Evolutionary conservation across 92 coral and sea anemone genomes (phyloP), one percentile per base, ranked within the genome.

Genomic region (Epizoanthus stellaris): DNA sequence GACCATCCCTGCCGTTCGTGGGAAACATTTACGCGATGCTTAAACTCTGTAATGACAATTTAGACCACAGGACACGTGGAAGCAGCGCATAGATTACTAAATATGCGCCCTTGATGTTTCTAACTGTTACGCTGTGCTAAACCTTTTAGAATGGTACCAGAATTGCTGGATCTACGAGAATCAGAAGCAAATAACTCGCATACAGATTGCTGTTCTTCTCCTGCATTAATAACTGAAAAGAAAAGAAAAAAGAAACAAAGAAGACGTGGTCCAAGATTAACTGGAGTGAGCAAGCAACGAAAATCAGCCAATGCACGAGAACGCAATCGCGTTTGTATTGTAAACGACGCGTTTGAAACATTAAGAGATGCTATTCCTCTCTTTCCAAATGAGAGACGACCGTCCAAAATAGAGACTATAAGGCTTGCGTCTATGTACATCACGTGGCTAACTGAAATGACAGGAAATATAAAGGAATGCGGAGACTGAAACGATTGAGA

Each of bases 201-300:
- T 43, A 23, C 43, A 23, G 16, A 67, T 25, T 67, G 72, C 6
- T 67, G 72, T 11, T 12, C 15, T 45, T 68, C 73, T 17, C 21
- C 23, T n/a, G 40, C 53, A 1, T 69, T 23, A 19, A 47, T 42
- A 72, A 43, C 42, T 36, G 54, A 36, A 36, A 76, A 62, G 72
- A 81, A 76, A 63, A 61, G 20, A 63, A 77, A 82, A 67, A 90
- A 82, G 75, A 86, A 75, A 61, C 69, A 67, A 12, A 90, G 81
- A 47, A 87, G 89, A 17, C 90, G 93, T 11, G 90, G 88, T 0
- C 90, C 89, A 17, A 82, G 93, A 39, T 71, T 89, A 61, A 87
- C 93, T 12, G 95, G 93, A 30, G 93, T 93, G 20, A 91, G 93
- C 83, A 89, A 91, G 62, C 93, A 91, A 81, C 83, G 93, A 84